Evolutionary conservation across 2,888 invertebrate species (phyloP).

Genomic region (Rhaphigaster nebulosa): DNA sequence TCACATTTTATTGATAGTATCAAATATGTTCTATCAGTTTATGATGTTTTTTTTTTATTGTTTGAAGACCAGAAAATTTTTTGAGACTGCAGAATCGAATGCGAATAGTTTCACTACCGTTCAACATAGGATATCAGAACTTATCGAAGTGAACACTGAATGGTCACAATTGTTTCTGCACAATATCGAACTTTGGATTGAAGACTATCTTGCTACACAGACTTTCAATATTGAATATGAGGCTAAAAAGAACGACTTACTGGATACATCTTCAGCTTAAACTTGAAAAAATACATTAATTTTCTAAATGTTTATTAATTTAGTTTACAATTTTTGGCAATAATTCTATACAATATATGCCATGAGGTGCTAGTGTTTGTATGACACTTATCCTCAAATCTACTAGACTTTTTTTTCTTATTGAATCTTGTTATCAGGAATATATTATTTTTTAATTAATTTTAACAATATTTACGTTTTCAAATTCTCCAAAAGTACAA

Average conservation of each 20-base stretch:
- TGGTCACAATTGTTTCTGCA: conserved; percentile 24
- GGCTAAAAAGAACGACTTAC: background rate
- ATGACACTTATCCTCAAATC: too few relatives aligned
- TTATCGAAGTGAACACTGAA: background rate
- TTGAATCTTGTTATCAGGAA: too few relatives aligned
- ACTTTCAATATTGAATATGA: background rate
- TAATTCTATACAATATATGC: background rate
- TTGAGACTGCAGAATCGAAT: background rate
- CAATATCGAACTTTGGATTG: background rate
- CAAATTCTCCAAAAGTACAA: too few relatives aligned
- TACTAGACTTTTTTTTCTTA: too few relatives aligned
- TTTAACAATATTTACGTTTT: too few relatives aligned
- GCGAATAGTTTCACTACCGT: background rate
- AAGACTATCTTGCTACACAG: background rate
- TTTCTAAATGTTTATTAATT: background rate
- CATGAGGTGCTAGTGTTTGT: background rate
- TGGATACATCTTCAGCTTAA: background rate
- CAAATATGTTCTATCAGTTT: background rate
- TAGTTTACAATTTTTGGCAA: background rate
- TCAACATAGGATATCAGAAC: background rate
- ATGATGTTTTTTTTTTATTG: background rate
- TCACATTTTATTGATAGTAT: background rate
- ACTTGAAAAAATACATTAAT: background rate
- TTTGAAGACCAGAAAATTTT: conserved; percentile 11
- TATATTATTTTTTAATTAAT: too few relatives aligned